Evolutionary conservation across 2,797 vertebrate genomes (phyloP).

Genomic region (Linurgus olivaceus): DNA sequence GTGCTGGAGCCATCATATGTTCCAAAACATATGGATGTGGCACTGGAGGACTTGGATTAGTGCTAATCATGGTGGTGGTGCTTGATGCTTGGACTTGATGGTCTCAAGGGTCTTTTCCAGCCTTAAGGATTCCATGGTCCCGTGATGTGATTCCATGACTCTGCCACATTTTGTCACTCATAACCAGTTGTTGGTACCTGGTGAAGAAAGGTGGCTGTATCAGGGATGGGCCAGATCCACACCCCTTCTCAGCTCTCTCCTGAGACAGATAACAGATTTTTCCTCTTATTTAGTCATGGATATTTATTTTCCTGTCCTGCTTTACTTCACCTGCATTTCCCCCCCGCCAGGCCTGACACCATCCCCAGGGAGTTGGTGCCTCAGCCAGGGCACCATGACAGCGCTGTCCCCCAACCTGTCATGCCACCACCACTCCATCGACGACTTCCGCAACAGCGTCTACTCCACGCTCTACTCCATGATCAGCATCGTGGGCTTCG

Average conservation of each 20-base stretch:
- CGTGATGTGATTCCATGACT: neutral
- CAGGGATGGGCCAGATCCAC: fast-evolving
- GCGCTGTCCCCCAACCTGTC: neutral
- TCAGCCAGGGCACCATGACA: neutral
- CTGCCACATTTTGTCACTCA: neutral
- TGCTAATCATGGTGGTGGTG: neutral
- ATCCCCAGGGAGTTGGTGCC: neutral
- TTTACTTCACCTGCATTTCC: neutral
- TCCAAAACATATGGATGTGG: fast-evolving
- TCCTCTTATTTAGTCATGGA: fast-evolving
- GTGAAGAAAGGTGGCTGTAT: neutral
- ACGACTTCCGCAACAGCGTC: slow-evolving; percentile 90
- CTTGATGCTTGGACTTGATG: neutral
- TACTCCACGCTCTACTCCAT: slow-evolving; percentile 90
- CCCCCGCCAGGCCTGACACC: neutral
- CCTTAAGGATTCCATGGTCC: neutral
- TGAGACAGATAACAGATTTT: neutral
- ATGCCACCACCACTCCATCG: slow-evolving; percentile 73
- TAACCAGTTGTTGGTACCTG: neutral
- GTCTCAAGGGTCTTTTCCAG: neutral
- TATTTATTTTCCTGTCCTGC: neutral
- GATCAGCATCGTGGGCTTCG: slow-evolving; percentile 85
- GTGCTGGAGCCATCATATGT: neutral
- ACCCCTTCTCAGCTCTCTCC: neutral
- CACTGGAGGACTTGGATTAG: neutral